Base-by-base conservation (phyloP, 2,797 vertebrate species). In the Apodemus agrarius region DNA sequence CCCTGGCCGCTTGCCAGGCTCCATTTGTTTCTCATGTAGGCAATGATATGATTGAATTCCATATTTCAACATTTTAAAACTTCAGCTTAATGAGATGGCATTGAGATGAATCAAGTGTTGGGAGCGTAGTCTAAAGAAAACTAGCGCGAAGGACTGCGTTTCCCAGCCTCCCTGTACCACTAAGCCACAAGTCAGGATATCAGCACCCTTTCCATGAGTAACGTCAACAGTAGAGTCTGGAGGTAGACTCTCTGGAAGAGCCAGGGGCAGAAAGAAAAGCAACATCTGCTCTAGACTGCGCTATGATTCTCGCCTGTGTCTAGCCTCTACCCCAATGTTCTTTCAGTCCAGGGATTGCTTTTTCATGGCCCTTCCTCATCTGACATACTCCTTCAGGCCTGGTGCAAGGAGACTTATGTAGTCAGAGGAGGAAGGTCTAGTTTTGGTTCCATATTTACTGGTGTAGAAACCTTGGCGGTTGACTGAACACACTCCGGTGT, bases 11-110 rank as follows among this genome's bases (percentile, higher is more conserved):
- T 49, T 40, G 95, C 96, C 97, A 96, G 65, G 86, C 96, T 94
- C 91, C 49, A 95, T 97, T 95, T 96, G 59, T 69, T 90, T 94
- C 94, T 96, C n/a, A 96, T 92, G 91, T 87, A 92, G n/a, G 16
- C 92, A 96, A 76, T 96, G 96, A 97, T 97, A 89, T 95, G 94
- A 95, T 96, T 94, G 97, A 97, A 97, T 98, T 97, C 84, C 92
- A 2, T 96, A 96, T 97, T 98, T 19, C 86, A 97, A 95, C 89
- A 91, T 95, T 92, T 72, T 86, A 96, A 95, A 96, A 97, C 94
- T 96, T 96, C 89, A 97, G 96, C 93, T 89, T 98, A 97, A 98
- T 97, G 93, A 97, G 97, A 95, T 97, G 97, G 72, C 61, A 92
- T 81, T 95, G 89, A 94, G 93, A 92, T 90, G 95, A 92, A 89